Evolutionary conservation across 2,888 invertebrate species (phyloP), one percentile per base, ranked within the genome.

Genomic region (Quadroppia sp.): DNA sequence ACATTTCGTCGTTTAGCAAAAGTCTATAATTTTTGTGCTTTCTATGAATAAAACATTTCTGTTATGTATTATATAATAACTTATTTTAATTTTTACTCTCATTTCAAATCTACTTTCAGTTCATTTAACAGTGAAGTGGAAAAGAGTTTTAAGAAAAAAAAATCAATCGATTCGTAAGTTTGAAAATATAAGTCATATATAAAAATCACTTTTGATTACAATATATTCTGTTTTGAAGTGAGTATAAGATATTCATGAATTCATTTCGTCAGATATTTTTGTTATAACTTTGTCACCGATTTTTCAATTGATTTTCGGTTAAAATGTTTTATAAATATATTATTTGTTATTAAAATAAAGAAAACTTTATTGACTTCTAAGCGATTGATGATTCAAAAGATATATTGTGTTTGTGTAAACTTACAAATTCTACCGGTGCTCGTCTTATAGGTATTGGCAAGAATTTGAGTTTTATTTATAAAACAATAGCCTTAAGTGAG

Each of bases 21-120:
- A 67, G 61, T 67, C 67, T 67, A 67, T 67, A 67, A 67, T 67
- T 67, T 67, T 67, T 67, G 15, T n/a, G 40, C 42, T 42, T 40
- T 42, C 23, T 67, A 67, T 67, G 67, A 67, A 67, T 67, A 67
- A 67, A 67, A 67, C 67, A 67, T 67, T 67, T 59, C 48, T 48
- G 7, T 56, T 67, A 13, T 67, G 61, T 61, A 32, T 42, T 67
- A 42, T 67, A 67, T 67, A 67, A 42, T 67, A 67, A 67, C 67
- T 67, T 67, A 67, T 67, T 67, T 67, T 67, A 67, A 67, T 67
- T 53, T 36, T 53, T 25, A 23, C 53, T 25, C 7, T 1, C 23
- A 53, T 13, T 53, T 25, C 23, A 53, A 53, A 25, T 53, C 53
- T n/a, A 61, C 61, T 61, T 61, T 61, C 61, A 61, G 61, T 61